Evolutionary conservation across 2,113 vertebrate genomes (phyloP).

Genomic region (Neopipo cinnamomea): DNA sequence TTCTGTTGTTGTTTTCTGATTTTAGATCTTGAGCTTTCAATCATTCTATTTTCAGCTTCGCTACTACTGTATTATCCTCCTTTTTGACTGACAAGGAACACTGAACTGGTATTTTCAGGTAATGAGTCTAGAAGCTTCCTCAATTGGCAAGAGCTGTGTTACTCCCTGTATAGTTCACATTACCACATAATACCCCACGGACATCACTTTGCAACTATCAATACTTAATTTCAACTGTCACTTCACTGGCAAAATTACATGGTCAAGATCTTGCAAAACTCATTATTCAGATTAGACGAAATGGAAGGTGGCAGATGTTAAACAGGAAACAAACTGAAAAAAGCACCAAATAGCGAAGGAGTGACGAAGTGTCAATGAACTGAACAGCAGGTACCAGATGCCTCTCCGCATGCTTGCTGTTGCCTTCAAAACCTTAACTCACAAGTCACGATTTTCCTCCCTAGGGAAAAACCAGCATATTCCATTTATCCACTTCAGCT

Average conservation of each 20-base stretch:
- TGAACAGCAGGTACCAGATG: background rate
- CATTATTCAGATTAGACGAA: background rate
- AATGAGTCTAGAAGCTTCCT: background rate
- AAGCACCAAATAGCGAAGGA: background rate
- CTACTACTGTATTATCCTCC: background rate
- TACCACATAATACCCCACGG: fast-evolving
- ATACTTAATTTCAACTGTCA: background rate
- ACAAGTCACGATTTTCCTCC: background rate
- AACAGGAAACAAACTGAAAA: background rate
- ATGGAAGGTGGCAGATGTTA: background rate
- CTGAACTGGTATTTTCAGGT: background rate
- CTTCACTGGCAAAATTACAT: background rate
- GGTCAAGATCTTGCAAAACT: background rate
- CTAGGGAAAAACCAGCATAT: background rate
- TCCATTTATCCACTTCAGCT: background rate
- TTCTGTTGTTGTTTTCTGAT: background rate
- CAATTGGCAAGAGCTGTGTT: background rate
- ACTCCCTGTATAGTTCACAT: background rate
- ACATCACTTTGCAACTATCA: background rate
- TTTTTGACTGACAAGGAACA: background rate
- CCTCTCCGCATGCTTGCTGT: background rate
- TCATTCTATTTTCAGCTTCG: background rate
- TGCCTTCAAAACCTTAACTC: background rate
- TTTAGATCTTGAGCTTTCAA: background rate
- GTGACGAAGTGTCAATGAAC: background rate